Conservation (phyloP, 1,140 invertebrate species). For the Melitaea cinxia region DNA sequence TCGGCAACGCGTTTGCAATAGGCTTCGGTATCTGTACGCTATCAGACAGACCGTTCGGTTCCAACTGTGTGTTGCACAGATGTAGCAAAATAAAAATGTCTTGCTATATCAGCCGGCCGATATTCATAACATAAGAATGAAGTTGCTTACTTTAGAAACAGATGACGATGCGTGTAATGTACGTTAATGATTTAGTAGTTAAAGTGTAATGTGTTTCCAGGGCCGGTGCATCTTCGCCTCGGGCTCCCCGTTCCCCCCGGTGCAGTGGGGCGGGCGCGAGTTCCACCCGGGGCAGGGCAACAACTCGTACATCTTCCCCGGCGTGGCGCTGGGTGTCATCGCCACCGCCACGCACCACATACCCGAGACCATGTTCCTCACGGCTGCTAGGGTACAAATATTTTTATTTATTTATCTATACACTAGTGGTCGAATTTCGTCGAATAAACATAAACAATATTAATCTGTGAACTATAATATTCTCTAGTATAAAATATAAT, state of each 20-base stretch:
- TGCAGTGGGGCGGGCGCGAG: constrained; percentile 88
- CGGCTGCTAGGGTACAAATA: constrained; percentile 89
- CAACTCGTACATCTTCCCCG: constrained; percentile 98
- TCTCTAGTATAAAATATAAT: no score
- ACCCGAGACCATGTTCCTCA: constrained; percentile 93
- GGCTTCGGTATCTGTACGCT: no score
- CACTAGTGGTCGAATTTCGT: background rate
- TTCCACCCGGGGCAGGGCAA: constrained; percentile 97
- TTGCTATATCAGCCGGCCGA: no score
- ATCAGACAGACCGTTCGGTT: no score
- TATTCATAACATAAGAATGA: no score
- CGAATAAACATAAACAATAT: no score
- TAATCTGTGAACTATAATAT: no score
- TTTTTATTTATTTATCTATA: background rate
- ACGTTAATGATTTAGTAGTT: background rate
- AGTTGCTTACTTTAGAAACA: no score
- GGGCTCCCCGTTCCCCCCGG: constrained; percentile 95
- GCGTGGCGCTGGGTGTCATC: constrained; percentile 95
- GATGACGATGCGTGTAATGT: no score
- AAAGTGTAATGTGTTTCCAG: background rate
- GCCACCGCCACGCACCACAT: constrained; percentile 93
- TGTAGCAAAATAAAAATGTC: no score
- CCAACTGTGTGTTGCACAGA: no score
- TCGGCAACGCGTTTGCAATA: no score
- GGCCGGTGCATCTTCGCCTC: constrained; percentile 82